These are phyloP conservation scores for Drosophila mimetica DNA, from an alignment of 2,888 invertebrate species.

Conservation along the genomic window DNA sequence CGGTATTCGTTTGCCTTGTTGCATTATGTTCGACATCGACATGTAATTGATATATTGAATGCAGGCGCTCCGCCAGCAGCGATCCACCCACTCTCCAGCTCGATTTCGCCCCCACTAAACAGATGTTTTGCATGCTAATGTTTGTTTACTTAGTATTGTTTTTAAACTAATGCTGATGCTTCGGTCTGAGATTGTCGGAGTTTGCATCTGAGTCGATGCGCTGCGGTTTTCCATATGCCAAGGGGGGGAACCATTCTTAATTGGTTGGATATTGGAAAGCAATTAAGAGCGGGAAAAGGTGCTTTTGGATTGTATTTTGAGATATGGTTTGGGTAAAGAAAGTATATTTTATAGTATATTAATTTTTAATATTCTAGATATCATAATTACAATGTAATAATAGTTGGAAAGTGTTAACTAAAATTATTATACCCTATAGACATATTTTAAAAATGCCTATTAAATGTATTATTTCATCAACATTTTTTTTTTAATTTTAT, in stretches of 20 bases:
- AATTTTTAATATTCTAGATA: no score
- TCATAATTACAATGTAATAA: no score
- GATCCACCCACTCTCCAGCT: slow-evolving; percentile 12
- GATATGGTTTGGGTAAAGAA: background rate
- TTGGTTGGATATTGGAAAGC: slow-evolving; percentile 40
- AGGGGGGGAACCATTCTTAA: slow-evolving; percentile 29
- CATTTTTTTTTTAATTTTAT: background rate
- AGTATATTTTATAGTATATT: background rate
- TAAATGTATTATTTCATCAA: no score
- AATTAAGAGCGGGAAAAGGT: slow-evolving; percentile 25
- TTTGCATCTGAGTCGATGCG: slow-evolving; percentile 23
- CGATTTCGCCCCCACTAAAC: slow-evolving; percentile 36
- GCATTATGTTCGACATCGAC: slow-evolving; percentile 69
- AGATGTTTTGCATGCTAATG: slow-evolving; percentile 65
- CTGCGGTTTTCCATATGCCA: slow-evolving; percentile 50
- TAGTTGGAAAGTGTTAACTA: no score
- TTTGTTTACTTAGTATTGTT: slow-evolving; percentile 65
- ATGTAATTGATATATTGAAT: slow-evolving; percentile 75
- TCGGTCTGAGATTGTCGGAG: slow-evolving; percentile 27
- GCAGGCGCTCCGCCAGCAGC: slow-evolving; percentile 37
- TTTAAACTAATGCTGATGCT: slow-evolving; percentile 67
- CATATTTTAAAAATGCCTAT: no score
- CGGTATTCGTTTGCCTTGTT: slow-evolving; percentile 58
- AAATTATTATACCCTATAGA: no score
- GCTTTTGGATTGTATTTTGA: background rate